Evolutionary conservation across 2,888 invertebrate species (phyloP), one percentile per base, ranked within the genome.

Genomic region (Cheilosia pagana): DNA sequence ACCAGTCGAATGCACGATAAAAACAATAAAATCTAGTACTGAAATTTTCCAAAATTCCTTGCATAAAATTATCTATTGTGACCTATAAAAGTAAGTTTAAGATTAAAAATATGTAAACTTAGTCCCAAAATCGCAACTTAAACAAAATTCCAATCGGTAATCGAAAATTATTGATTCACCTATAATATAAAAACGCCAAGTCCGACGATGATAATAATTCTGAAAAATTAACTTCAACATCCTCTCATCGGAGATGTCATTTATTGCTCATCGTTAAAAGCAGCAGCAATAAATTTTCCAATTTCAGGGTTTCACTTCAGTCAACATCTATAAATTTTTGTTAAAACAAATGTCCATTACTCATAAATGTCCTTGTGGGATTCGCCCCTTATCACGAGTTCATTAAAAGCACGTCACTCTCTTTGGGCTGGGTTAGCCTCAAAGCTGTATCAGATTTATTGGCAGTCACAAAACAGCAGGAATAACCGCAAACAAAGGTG

Each of bases 401-500:
- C 50, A 72, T 72, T 77, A 68, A 77, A 72, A 60, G 48, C 55
- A 77, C 71, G 48, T 57, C 67, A 77, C 62, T 62, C 60, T 31
- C 0, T 39, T 19, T 21, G 31, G 57, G 39, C 19, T 65, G 48
- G 72, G 77, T 67, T 65, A 19, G 43, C 25, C 43, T 35, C 60
- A 19, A 28, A 41, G 67, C 31, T 68, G 67, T 70, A 70, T 59
- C 63, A 53, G 68, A 77, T 72, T 77, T 77, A 62, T 77, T 72
- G 67, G 45, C 31, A 67, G 77, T 77, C 77, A 62, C 71, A 82
- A 65, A 82, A 72, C 21, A 65, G 53, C 53, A 16, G 28, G 21
- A 10, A 63, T 74, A 83, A 68, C 35, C 74, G 16, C 59, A 79
- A 74, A 79, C 79, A 79, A 83, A 83, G 83, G 83, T 79, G 83